A percentile compares a stretch with the other conserved stretches of the same genome.
Evolutionary conservation across 2,113 vertebrate species (phyloP).

Genomic region (Cephalopterus ornatus): DNA sequence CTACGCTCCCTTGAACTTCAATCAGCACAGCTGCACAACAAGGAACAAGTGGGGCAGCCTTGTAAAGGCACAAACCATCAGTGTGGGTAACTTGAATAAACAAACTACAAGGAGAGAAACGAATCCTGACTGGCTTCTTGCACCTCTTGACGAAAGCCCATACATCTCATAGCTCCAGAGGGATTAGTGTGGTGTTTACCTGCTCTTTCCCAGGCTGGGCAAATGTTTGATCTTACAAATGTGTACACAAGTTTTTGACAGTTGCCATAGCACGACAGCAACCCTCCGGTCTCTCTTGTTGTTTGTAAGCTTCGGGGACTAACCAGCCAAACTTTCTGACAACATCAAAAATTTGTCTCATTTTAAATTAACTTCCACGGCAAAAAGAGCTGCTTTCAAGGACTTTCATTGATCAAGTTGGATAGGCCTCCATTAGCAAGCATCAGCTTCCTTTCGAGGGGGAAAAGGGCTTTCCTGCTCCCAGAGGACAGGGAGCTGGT

Average conservation of each 20-base stretch:
- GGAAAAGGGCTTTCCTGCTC: not conserved
- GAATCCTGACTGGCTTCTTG: not conserved
- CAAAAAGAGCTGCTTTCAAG: not conserved
- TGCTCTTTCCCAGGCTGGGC: slow-evolving; percentile 12
- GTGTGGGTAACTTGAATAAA: not conserved
- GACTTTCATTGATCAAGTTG: not conserved
- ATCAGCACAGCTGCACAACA: not conserved
- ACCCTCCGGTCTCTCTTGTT: not conserved
- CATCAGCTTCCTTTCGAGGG: not conserved
- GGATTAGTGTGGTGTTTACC: slow-evolving; percentile 29
- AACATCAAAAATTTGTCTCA: not conserved
- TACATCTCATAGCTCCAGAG: not conserved
- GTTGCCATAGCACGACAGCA: not conserved
- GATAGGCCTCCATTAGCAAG: not conserved
- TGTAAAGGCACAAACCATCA: not conserved
- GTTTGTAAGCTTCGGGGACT: not conserved
- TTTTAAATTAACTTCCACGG: not conserved
- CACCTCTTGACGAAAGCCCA: not conserved
- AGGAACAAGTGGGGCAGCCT: not conserved
- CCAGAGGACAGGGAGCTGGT: not conserved
- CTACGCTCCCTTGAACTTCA: not conserved
- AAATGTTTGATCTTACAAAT: slow-evolving; percentile 4
- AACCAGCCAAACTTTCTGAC: not conserved
- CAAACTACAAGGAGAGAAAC: not conserved
- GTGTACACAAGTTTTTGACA: not conserved